phyloP scores from a whole-genome alignment of 1,140 invertebrate genomes.

The Panonychus citri region DNA sequence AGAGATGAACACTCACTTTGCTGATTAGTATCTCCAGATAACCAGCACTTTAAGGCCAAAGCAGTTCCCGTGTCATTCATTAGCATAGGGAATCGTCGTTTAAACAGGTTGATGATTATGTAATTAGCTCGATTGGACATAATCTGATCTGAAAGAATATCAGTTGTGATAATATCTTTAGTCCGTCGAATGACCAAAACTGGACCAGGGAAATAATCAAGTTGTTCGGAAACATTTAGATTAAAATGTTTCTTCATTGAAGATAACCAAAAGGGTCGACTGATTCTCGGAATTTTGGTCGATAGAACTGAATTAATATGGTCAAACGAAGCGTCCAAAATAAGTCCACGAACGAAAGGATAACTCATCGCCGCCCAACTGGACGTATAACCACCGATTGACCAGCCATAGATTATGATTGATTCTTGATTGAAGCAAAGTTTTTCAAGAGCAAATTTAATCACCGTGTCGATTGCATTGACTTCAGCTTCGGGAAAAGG shows the following conservation, averaged over 20 bases:
- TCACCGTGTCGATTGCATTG: conserved; percentile 68
- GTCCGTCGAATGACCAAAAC: conserved; percentile 59
- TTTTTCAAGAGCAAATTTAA: conserved; percentile 68
- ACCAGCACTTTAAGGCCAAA: too few species aligned
- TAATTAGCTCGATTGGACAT: conserved; percentile 63
- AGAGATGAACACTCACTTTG: too few species aligned
- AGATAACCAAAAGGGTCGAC: conserved; percentile 19
- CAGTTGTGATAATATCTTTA: conserved; percentile 71
- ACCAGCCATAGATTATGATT: conserved; percentile 87
- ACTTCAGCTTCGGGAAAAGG: conserved; percentile 71
- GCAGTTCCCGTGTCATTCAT: conserved; percentile 24
- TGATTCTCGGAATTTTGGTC: conserved; percentile 44
- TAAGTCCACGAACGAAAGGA: conserved; percentile 54
- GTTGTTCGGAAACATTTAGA: conserved; percentile 48
- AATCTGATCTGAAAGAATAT: conserved; percentile 31
- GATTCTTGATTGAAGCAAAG: conserved; percentile 53
- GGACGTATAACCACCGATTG: conserved; percentile 78
- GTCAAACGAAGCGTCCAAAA: conserved; percentile 83
- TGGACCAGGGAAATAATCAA: conserved; percentile 46
- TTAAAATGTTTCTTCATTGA: conserved; percentile 63
- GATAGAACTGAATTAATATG: conserved; percentile 66
- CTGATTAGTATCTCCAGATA: too few species aligned
- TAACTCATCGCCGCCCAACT: conserved; percentile 72
- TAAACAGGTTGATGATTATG: conserved; percentile 45
- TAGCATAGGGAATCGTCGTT: conserved; percentile 31